phyloP scores from a whole-genome alignment of 2,797 vertebrate genomes.

The Mus caroli region DNA sequence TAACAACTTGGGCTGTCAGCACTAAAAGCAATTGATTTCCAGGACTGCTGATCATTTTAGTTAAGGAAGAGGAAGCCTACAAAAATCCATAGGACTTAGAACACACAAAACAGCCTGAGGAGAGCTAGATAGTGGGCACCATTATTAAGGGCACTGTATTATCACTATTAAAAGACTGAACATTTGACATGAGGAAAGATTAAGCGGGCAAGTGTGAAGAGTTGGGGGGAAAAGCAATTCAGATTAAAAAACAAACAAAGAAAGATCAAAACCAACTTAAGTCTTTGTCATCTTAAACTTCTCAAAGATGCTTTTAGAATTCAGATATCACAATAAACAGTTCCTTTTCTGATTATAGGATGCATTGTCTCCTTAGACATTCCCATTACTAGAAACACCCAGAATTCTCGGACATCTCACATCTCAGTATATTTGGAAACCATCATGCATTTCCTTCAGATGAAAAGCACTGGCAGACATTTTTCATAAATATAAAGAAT shows the following conservation, averaged over 20 bases:
- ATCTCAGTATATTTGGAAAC: neutral
- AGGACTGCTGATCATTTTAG: conserved; percentile 12
- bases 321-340: neutral
- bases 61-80: neutral
- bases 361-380: neutral
- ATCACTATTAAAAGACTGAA: neutral
- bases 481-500: conserved; percentile 72
- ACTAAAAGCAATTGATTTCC: conserved; percentile 23
- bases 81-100: neutral
- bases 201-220: neutral
- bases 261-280: neutral
- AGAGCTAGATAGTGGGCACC: neutral
- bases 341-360: conserved; percentile 20
- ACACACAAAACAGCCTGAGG: neutral
- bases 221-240: neutral
- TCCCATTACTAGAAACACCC: conserved; percentile 4
- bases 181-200: conserved; percentile 31
- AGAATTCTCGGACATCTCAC: conserved; percentile 39
- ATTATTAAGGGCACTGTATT: neutral
- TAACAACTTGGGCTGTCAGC: conserved; percentile 2
- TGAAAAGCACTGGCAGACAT: conserved; percentile 37
- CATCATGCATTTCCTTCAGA: neutral
- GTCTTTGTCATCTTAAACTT: neutral
- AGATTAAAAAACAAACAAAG: neutral
- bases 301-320: neutral